phyloP scores from a whole-genome alignment of 2,113 vertebrate genomes.

The Mirza zaza region DNA sequence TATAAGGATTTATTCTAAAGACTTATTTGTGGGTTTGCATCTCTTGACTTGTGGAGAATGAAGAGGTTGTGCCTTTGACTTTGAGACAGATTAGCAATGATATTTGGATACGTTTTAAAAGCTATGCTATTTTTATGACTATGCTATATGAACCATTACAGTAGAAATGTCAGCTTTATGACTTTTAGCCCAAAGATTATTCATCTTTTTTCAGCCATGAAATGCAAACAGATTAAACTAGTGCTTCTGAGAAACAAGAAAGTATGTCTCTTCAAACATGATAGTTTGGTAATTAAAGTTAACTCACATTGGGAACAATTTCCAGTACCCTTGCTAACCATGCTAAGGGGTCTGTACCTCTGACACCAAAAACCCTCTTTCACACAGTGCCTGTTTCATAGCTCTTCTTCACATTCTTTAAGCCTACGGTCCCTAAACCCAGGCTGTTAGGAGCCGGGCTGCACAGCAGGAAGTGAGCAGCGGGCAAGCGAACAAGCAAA shows the following conservation, averaged over 20 bases:
- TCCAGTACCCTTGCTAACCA: background rate
- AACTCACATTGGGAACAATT: slow-evolving; percentile 5
- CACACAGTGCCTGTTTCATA: background rate
- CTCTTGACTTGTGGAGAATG: slow-evolving; percentile 57
- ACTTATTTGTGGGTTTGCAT: slow-evolving; percentile 23
- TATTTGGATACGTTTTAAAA: slow-evolving; percentile 70
- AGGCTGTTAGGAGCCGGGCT: no score
- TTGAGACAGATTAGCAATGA: slow-evolving; percentile 66
- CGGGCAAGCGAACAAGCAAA: no score
- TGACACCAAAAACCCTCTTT: background rate
- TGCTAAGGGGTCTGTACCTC: background rate
- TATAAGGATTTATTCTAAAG: slow-evolving; percentile 45
- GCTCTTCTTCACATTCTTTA: background rate
- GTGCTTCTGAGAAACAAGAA: slow-evolving; percentile 55
- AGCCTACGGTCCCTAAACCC: no score
- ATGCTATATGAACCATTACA: slow-evolving; percentile 56
- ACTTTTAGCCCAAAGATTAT: slow-evolving; percentile 67
- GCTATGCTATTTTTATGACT: slow-evolving; percentile 72
- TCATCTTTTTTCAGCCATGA: slow-evolving; percentile 53
- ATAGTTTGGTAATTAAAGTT: slow-evolving; percentile 18
- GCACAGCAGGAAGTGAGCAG: no score
- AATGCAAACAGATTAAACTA: slow-evolving; percentile 50
- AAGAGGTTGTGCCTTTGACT: slow-evolving; percentile 43
- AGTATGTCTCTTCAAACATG: slow-evolving; percentile 25
- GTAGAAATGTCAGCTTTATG: slow-evolving; percentile 73